A percentile compares a stretch with the other conserved stretches of the same genome.
Evolutionary conservation across 1,140 invertebrate genomes (phyloP).

Genomic region (Drosophila kikkawai): DNA sequence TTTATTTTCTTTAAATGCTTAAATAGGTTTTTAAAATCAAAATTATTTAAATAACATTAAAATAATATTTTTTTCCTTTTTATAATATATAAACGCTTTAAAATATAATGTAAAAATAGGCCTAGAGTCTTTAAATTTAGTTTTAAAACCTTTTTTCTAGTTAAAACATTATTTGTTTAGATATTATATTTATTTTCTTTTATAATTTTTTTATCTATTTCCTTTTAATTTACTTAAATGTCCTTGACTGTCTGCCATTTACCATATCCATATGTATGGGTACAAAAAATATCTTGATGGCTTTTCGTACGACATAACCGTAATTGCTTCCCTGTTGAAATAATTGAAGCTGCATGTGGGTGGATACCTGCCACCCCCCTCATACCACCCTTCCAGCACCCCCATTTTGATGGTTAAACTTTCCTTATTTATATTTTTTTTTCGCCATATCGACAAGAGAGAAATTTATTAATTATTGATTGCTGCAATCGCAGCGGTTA

Average conservation of each 20-base stretch:
- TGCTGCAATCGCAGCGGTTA: constrained; percentile 50
- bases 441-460: constrained; percentile 51
- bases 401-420: constrained; percentile 10
- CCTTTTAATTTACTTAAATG: neutral
- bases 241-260: constrained; percentile 20
- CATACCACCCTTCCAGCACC: neutral
- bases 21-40: too few species aligned
- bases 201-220: neutral
- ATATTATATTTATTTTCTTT: too few species aligned
- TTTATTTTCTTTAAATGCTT: too few species aligned
- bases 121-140: too few species aligned
- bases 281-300: constrained; percentile 70
- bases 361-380: constrained; percentile 4
- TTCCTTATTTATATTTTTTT: constrained; percentile 12
- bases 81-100: too few species aligned
- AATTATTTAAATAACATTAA: too few species aligned
- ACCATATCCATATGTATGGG: constrained; percentile 24
- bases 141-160: too few species aligned
- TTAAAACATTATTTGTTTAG: too few species aligned
- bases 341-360: constrained; percentile 60
- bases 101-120: too few species aligned
- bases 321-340: constrained; percentile 77
- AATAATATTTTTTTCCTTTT: too few species aligned
- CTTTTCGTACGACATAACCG: constrained; percentile 76
- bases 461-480: constrained; percentile 79